Percentiles rank a stretch among this genome's conserved stretches.
phyloP scores from a whole-genome alignment of 2,797 vertebrate species.

The Rousettus madagascariensis region DNA sequence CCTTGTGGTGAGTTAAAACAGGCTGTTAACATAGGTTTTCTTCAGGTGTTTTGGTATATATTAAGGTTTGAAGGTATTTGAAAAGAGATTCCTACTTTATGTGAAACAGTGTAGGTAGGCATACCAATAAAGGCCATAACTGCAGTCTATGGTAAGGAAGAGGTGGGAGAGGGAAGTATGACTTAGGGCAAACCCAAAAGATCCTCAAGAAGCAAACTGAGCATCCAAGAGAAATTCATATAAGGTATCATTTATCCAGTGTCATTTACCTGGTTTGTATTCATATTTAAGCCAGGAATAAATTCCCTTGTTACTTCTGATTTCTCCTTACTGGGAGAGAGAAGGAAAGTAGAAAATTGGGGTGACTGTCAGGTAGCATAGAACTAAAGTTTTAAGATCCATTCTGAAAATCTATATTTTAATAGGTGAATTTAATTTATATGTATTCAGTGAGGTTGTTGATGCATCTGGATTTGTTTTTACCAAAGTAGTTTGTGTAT shows the following conservation, averaged over 20 bases:
- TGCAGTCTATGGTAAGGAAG: background rate
- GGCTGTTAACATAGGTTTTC: background rate
- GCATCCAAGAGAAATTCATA: background rate
- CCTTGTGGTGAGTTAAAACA: background rate
- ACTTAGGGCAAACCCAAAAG: background rate
- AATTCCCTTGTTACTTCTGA: background rate
- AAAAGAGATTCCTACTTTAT: background rate
- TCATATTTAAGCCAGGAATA: background rate
- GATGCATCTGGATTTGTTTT: background rate
- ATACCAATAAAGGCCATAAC: background rate
- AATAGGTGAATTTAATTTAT: background rate
- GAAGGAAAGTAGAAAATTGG: background rate
- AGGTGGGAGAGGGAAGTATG: background rate
- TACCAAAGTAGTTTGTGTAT: background rate
- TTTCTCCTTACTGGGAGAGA: background rate
- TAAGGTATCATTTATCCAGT: background rate
- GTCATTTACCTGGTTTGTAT: background rate
- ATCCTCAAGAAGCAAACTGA: background rate
- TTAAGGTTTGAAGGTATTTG: background rate
- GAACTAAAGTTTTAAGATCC: background rate
- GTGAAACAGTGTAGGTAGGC: background rate
- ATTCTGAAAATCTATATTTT: conserved; percentile 4
- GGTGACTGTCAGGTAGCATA: background rate
- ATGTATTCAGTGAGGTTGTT: background rate
- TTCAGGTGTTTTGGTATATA: background rate